Conservation (phyloP, 2,797 vertebrate species). For the Amphiprion clarkii region DNA sequence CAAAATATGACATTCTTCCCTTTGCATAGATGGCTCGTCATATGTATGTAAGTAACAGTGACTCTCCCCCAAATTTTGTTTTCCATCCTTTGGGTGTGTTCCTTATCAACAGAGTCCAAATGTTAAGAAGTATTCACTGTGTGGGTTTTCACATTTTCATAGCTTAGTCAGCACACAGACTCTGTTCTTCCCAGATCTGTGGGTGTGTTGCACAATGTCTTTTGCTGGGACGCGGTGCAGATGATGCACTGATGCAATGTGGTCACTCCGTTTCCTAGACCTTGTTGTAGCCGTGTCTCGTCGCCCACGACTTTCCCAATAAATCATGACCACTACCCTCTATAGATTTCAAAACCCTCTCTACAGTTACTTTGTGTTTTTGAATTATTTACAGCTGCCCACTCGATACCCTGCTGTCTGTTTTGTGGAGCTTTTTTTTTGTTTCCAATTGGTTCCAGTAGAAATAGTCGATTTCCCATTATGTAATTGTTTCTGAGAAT, state of each 20-base stretch:
- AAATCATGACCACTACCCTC: slow-evolving; percentile 26
- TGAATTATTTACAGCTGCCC: not conserved
- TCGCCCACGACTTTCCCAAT: slow-evolving; percentile 38
- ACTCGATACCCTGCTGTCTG: not conserved
- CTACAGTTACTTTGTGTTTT: slow-evolving; percentile 23
- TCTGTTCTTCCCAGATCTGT: slow-evolving; percentile 64
- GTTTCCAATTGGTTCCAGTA: slow-evolving; percentile 3
- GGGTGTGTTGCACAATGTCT: slow-evolving; percentile 68
- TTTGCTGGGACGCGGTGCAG: slow-evolving; percentile 46
- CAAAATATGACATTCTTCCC: slow-evolving; percentile 52
- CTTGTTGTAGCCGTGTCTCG: slow-evolving; percentile 16
- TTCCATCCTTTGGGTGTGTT: slow-evolving; percentile 54
- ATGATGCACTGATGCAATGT: slow-evolving; percentile 39
- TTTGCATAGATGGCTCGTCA: slow-evolving; percentile 73
- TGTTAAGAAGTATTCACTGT: slow-evolving; percentile 33
- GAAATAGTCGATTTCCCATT: slow-evolving; percentile 1
- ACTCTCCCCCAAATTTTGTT: slow-evolving; percentile 25
- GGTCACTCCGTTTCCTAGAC: slow-evolving; percentile 27
- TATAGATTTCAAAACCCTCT: slow-evolving; percentile 26
- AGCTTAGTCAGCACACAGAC: slow-evolving; percentile 70
- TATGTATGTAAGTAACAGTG: slow-evolving; percentile 83
- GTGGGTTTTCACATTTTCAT: slow-evolving; percentile 54
- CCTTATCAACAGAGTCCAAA: slow-evolving; percentile 13
- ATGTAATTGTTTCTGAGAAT: slow-evolving; percentile 26
- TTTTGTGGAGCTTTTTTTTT: slow-evolving; percentile 10